Base-by-base conservation (phyloP, 1,140 invertebrate genomes). In the Pachypeltis micranthus region DNA sequence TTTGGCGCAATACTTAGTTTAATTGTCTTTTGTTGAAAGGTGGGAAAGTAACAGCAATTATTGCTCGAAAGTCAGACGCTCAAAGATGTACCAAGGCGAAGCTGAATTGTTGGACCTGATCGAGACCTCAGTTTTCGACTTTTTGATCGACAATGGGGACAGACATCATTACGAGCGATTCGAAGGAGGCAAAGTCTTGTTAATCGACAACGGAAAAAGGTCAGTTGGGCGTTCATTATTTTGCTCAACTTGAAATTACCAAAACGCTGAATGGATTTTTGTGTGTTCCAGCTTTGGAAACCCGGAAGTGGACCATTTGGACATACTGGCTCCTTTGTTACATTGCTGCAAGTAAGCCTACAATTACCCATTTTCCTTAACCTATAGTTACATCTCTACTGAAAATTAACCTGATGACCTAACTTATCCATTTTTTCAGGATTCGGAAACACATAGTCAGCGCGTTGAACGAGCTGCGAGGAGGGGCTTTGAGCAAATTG, bases 171-270 rank as follows among this genome's bases (percentile, higher is more conserved):
- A 91, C 71, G 92, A 96, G 76, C 81, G 90, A 57, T 69, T 77
- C 63, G 72, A 76, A 44, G 72, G 76, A 14, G 82, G 86, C 71
- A 82, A 81, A 63, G 78, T 96, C 55, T 70, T 96, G 21, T 76
- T 94, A 16, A 77, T 93, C n/a, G 93, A 97, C 71, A 97, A 96
- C 82, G 93, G 91, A 25, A 96, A 96, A 78, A 91, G 81, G 81
- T 82, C 67, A 64, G 31, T 51, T 24, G 28, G 3, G 16, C 3
- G 4, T n/a, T 60, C 2, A 3, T 14, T 29, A 3, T 14, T 21
- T 4, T 3, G 26, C 10, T 34, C 10, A 29, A 3, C 14, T 39
- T 19, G 16, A 39, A 12, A 3, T 31, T 21, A 16, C 2, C 19
- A 25, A 58, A 10, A 58, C 25, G 29, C 23, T 51, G 47, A 51